These are phyloP conservation scores for Pristionchus japonicus DNA, from an alignment of 2,888 invertebrate species.

Conservation along the genomic window DNA sequence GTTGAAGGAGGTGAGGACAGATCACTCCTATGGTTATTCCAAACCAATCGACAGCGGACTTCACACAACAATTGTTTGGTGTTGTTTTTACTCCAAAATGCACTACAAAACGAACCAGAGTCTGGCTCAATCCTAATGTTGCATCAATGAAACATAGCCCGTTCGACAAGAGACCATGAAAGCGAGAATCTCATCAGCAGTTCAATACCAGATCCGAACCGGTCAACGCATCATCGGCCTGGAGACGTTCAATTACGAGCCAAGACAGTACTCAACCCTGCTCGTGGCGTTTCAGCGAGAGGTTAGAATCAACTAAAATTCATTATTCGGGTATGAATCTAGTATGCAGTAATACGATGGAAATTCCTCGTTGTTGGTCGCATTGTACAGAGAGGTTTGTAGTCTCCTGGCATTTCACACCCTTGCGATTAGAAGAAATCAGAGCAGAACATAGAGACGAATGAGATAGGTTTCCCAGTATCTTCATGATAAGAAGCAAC, in stretches of 20 bases:
- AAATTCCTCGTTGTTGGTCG: neutral
- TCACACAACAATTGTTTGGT: no score
- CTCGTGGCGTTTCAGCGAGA: slow-evolving; percentile 19
- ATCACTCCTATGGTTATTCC: no score
- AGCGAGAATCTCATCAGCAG: no score
- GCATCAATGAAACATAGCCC: no score
- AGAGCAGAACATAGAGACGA: neutral
- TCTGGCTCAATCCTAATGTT: no score
- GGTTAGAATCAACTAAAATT: neutral
- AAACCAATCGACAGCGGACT: no score
- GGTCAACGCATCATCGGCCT: slow-evolving; percentile 4
- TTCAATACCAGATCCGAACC: neutral
- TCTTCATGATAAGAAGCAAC: neutral
- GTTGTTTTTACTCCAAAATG: no score
- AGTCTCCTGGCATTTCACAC: neutral
- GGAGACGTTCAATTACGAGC: slow-evolving; percentile 38
- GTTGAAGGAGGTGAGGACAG: neutral
- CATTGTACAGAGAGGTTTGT: neutral
- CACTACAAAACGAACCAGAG: no score
- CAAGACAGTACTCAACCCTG: slow-evolving; percentile 27
- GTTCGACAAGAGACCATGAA: no score
- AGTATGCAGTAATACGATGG: no score
- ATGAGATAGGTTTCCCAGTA: neutral
- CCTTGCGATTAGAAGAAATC: neutral
- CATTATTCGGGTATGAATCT: no score